Evolutionary conservation across 1,140 invertebrate genomes (phyloP), one percentile per base, ranked within the genome.

Genomic region (Contarinia nasturtii): DNA sequence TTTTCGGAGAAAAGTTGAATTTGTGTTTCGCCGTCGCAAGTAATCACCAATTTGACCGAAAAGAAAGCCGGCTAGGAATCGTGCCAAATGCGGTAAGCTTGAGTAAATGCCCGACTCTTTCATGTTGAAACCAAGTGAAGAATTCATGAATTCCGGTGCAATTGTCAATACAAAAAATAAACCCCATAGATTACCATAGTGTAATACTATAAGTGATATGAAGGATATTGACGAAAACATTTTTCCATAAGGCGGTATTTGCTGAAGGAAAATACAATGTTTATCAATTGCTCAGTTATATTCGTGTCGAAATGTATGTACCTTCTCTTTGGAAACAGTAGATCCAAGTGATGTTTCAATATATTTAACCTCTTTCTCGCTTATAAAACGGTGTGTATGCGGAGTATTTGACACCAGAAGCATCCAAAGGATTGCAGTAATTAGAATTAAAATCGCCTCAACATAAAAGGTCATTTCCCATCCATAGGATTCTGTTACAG

Each of bases 121-220:
- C 51, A 90, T 68, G 53, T 87, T 69, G 52, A 87, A 87, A 45
- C 83, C 77, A 15, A 92, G 67, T 8, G 62, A 60, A 58, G 80
- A 75, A 33, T 83, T 77, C 52, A 93, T 76, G 60, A 89, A 95
- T 47, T 86, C 89, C 0, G 91, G 91, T 7, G 91, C 79, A 45
- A 82, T 80, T 0, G 83, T 91, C 50, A 93, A 73, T 52, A 93
- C 77, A 51, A 84, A 79, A 52, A 80, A 83, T 52, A 92, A 66
- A 7, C 80, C 80, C 80, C 80, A 85, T 55, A 81, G 68, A 51
- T 80, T 83, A 20, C 80, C 79, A 53, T 79, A 79, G 51, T 84
- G 80, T 14, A 80, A 61, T 48, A 78, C 61, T 5, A 74, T 51
- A 48, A 83, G 61, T 0, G 73, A 73, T 61, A 78, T 68, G 57